Evolutionary conservation across 2,888 invertebrate species (phyloP), one percentile per base, ranked within the genome.

Genomic region (Gymnosoma rotundatum): DNA sequence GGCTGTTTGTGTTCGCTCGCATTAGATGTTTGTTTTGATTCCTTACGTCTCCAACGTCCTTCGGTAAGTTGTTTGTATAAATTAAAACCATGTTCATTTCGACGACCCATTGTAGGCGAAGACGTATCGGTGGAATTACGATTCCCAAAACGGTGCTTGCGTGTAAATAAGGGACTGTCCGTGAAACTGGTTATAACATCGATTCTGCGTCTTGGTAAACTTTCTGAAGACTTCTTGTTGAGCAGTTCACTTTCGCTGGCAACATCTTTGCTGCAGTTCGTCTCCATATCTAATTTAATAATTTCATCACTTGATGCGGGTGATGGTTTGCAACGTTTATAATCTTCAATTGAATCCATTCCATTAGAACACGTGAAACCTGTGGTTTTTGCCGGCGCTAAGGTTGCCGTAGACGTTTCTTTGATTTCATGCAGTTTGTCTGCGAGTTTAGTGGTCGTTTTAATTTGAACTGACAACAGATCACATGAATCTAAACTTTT

Each of bases 401-500:
- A 88, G 76, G 86, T 90, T 90, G 42, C 50, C 5, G 9, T 42
- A 20, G 74, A 66, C 16, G 70, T 89, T 72, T 91, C 91, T 52
- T 90, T 89, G 50, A 92, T 90, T 83, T 92, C 92, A 54, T 90
- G 89, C 8, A 92, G 86, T 86, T 91, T 91, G 42, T 90, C 90
- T 21, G 88, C 86, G 63, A 90, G 89, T 67, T 90, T 91, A 85
- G 86, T 88, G 32, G 88, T 86, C 48, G 86, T 78, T 20, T 89
- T 88, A 8, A 89, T 87, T 79, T 90, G 88, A 52, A 89, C 86
- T 10, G 94, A 89, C 63, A 96, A 94, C 88, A 97, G 93, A 90
- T 97, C 97, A 88, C 96, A 96, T 0, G 97, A 97, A 90, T 97
- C 97, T 54, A 97, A 93, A 88, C 97, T 97, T 88, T 95, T 95